Evolutionary conservation across 2,113 vertebrate genomes (phyloP), one percentile per base, ranked within the genome.

Genomic region (Dromaius novaehollandiae): DNA sequence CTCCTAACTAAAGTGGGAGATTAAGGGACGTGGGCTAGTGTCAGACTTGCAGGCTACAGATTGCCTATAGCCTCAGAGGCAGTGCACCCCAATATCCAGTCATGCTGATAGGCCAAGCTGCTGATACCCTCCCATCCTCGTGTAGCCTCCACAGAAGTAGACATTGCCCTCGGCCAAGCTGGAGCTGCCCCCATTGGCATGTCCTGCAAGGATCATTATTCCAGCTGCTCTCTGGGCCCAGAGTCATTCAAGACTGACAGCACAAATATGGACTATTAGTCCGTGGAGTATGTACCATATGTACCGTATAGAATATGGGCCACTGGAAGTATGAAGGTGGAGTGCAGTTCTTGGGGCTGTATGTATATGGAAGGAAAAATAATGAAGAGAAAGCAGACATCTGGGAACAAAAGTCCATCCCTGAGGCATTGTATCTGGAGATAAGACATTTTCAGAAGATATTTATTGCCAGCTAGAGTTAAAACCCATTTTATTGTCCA

Each of bases 251-350:
- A 69, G 32, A 51, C 0, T 64, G 42, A n/a, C 15, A 88, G 21
- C 38, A 76, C 18, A 80, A 79, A 50, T 61, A 28, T 26, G 7
- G 25, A 51, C 83, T 50, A 32, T 74, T 74, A 65, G 15, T 61
- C 32, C 36, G 40, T 38, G 25, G 68, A 83, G 51, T 77, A 24
- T 58, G 44, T n/a, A 68, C 40, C 13, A 9, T 77, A 24, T 58
- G 44, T n/a, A 68, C 40, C 13, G 8, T 16, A 28, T 4, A 1
- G 18, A 34, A 48, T 30, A 58, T 0, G 1, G 21, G 58, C 13
- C 36, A 15, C 9, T 55, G 26, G 56, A 53, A 82, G 38, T 34
- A 32, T 48, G 36, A 74, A 5, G 15, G 19, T n/a, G 63, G 55
- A 75, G 44, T 42, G 11, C 38, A 55, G 10, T 32, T 42, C 53